Base-by-base conservation (phyloP, 2,888 invertebrate species). In the Pycnomerus fuliginosus region DNA sequence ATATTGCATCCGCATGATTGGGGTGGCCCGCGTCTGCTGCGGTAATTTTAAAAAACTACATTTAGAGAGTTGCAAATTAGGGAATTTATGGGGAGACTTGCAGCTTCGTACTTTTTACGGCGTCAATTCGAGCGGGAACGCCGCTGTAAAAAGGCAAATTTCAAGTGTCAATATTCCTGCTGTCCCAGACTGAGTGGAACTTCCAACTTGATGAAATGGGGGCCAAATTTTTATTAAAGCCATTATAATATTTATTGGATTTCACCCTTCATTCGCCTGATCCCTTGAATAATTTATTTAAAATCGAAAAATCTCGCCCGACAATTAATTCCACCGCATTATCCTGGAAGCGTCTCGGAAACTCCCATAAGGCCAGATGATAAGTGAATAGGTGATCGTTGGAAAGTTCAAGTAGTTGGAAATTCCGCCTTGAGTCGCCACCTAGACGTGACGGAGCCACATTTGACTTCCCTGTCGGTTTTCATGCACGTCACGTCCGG, bases 401-500 rank as follows among this genome's bases (percentile, higher is more conserved):
- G 58, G 56, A 54, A 58, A 62, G 57, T 57, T 54, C 52, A 56
- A 59, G 58, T 58, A 60, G 62, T 61, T 62, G 52, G 52, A 53
- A 57, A 58, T 47, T 47, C 49, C 38, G 53, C 46, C 46, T 52
- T 44, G 50, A 44, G 48, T 48, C 53, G 49, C 44, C 44, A 35
- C 38, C 32, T 30, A 37, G 29, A 50, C 50, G 50, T 50, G 50
- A 31, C 53, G 30, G 45, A 44, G 50, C 44, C 50, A 51, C 52
- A 50, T 54, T 53, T 53, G 53, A 55, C 53, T 53, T 41, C 40
- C 36, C 24, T 35, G 48, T 14, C 35, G 14, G 48, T 54, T 50
- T 37, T 35, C 31, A 67, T 62, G 58, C 68, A 39, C 38, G 65
- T 67, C 70, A 70, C 70, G 69, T 64, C 51, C 58, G 49, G 53